These are phyloP conservation scores for Liasis olivaceus DNA, from an alignment of 2,797 vertebrate genomes.

Conservation along the genomic window DNA sequence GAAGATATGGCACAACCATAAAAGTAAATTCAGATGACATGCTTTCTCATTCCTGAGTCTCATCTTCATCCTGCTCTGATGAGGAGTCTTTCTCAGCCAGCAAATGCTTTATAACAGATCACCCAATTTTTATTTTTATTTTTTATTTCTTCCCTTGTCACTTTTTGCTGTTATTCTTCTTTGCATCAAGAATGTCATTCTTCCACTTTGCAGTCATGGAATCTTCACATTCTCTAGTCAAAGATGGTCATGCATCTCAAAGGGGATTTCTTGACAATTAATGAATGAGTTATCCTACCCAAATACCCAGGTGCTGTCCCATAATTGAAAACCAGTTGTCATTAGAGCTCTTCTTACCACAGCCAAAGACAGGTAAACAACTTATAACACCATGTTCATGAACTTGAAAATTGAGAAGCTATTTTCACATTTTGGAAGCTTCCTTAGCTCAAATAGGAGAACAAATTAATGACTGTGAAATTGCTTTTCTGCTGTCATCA, in stretches of 20 bases:
- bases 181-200: neutral
- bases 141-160: neutral
- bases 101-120: neutral
- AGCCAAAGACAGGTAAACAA: constrained; percentile 27
- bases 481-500: constrained; percentile 38
- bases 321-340: neutral
- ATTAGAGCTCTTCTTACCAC: neutral
- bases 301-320: neutral
- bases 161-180: neutral
- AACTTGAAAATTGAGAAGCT: constrained; percentile 38
- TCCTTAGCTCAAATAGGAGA: constrained; percentile 14
- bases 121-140: neutral
- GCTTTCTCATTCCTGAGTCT: neutral
- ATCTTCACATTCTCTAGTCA: neutral
- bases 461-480: constrained; percentile 44
- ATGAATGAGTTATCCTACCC: neutral
- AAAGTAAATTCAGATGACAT: neutral
- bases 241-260: neutral
- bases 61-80: neutral
- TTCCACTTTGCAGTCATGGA: neutral
- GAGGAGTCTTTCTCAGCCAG: neutral
- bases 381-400: constrained; percentile 30
- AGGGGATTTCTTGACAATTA: neutral
- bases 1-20: neutral
- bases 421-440: constrained; percentile 45